Percentiles rank a stretch among this genome's conserved stretches.
These are phyloP conservation scores for Malachius bipustulatus DNA, from an alignment of 2,888 invertebrate species.

Conservation along the genomic window DNA sequence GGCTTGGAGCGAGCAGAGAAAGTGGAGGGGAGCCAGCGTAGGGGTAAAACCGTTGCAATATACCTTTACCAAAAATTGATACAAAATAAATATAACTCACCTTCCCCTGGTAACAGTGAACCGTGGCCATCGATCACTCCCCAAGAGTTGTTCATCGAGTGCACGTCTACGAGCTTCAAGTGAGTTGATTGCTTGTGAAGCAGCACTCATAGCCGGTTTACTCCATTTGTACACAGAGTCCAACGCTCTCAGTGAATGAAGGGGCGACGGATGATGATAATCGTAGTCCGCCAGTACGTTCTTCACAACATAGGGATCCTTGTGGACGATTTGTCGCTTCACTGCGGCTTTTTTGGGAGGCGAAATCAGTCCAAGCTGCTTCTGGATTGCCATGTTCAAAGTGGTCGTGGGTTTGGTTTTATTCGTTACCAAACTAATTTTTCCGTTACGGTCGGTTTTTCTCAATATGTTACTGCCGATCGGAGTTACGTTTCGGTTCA, in stretches of 20 bases:
- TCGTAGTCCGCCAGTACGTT: conserved; percentile 29
- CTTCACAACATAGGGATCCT: conserved; percentile 18
- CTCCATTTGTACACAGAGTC: conserved; percentile 26
- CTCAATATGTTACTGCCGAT: conserved; percentile 39
- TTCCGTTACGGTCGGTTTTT: conserved; percentile 42
- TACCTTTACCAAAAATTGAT: too few relatives aligned
- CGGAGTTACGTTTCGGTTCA: conserved; percentile 31
- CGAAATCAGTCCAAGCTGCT: conserved; percentile 31
- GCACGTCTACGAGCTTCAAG: conserved; percentile 18
- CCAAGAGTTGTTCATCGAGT: conserved; percentile 20
- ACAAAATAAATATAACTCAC: too few relatives aligned
- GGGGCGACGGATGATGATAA: conserved; percentile 19
- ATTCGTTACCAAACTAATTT: conserved; percentile 42
- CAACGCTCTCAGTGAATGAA: conserved; percentile 15
- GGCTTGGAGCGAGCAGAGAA: too few relatives aligned
- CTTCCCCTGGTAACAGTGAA: conserved; percentile 15
- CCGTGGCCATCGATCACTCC: conserved; percentile 21
- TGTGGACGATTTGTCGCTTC: conserved; percentile 8
- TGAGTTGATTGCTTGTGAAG: conserved; percentile 26
- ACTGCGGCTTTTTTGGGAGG: conserved; percentile 14
- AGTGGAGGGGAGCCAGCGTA: too few relatives aligned
- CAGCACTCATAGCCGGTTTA: conserved; percentile 21
- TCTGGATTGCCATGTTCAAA: conserved; percentile 33
- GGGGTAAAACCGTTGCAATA: too few relatives aligned
- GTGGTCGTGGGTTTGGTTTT: conserved; percentile 29